Evolutionary conservation across 2,888 invertebrate genomes (phyloP), one percentile per base, ranked within the genome.

Genomic region (Eristalinus sepulchralis): DNA sequence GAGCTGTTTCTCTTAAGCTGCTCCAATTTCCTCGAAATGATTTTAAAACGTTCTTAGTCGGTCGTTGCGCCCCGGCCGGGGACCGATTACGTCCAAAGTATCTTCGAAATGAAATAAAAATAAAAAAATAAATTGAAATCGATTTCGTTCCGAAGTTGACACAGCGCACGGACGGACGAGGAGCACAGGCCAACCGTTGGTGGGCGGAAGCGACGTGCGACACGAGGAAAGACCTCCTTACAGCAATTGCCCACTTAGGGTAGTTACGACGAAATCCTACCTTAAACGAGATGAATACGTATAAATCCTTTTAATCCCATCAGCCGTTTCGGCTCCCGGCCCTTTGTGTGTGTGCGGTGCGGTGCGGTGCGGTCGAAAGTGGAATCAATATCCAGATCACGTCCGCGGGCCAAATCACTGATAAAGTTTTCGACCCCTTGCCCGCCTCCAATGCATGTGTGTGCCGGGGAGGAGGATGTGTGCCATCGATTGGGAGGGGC

Each of bases 241-340:
- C 55, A 67, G 83, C 75, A 83, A 86, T 86, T 83, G 83, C 73
- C 83, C 86, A 83, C 83, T 86, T 86, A 86, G 75, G 75, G 75
- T 79, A 79, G 86, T 86, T 75, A 83, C 78, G 83, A 75, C 83
- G 57, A 83, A 86, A 83, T 86, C 83, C 75, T 83, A 83, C 86
- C 86, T 83, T 86, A 86, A 86, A 79, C 86, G 83, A 83, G 86
- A 86, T 83, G 83, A 83, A 83, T 83, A 79, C 78, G 68, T 70
- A 83, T 83, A 83, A 86, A 86, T 86, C 86, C 82, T 83, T 86
- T 83, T 86, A 86, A 83, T 86, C 78, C 83, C 73, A 77, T 83
- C 75, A 79, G 75, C 70, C 63, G 63, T 66, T 36, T 20, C 33
- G 17, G 53, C 27, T 11, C 13, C 22, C 70, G 4, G 47, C 33